Conservation (phyloP, 1,140 invertebrate species). For the Drosophila triauraria region DNA sequence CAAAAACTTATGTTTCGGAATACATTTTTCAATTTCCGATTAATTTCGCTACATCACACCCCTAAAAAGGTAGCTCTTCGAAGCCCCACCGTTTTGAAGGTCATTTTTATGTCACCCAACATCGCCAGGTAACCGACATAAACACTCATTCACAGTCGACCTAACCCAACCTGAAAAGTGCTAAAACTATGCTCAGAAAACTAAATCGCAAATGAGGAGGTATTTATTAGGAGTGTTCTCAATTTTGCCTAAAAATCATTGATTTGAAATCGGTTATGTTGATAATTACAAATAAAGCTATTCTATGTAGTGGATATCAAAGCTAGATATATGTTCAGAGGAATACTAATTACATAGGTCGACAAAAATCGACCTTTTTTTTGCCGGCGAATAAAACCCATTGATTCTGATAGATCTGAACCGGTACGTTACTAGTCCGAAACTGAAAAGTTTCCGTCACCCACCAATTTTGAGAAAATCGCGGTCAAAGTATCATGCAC, state of each 20-base stretch:
- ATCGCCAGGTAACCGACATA: constrained; percentile 34
- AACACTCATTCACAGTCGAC: constrained; percentile 49
- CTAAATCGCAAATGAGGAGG: constrained; percentile 6
- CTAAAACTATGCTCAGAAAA: constrained; percentile 29
- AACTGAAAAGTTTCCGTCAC: too few species aligned
- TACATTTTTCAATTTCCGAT: not conserved
- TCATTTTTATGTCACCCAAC: constrained; percentile 52
- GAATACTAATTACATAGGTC: too few species aligned
- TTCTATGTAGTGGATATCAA: not conserved
- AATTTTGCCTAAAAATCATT: not conserved
- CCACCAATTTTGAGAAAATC: too few species aligned
- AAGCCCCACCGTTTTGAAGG: constrained; percentile 23
- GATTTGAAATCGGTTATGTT: too few species aligned
- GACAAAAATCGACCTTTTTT: too few species aligned
- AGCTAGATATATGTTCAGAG: not conserved
- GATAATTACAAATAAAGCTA: too few species aligned
- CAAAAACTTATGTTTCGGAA: not conserved
- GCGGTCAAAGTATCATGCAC: too few species aligned
- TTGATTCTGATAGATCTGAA: too few species aligned
- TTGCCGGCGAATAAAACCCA: too few species aligned
- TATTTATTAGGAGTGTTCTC: constrained; percentile 9
- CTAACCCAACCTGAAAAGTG: constrained; percentile 62
- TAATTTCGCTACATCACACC: not conserved
- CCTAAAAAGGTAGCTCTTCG: not conserved
- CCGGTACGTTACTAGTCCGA: too few species aligned